phyloP scores from a whole-genome alignment of 2,113 vertebrate genomes.

The Zootoca vivipara region DNA sequence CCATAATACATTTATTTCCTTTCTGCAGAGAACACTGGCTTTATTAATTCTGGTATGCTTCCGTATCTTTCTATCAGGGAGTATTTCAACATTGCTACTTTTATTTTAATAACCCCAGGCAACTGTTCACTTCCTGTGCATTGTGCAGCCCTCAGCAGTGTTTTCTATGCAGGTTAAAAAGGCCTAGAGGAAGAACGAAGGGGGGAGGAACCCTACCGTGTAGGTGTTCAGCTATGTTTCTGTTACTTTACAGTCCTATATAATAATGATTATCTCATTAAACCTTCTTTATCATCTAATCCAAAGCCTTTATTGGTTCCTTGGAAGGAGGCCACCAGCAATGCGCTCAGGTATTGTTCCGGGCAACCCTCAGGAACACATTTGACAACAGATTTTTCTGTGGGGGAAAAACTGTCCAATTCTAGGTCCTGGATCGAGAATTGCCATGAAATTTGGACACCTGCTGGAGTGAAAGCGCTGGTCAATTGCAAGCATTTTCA shows the following conservation, averaged over 20 bases:
- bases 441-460: too few relatives aligned
- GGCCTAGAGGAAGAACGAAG: background rate
- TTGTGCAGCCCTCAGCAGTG: background rate
- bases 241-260: background rate
- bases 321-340: too few relatives aligned
- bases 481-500: too few relatives aligned
- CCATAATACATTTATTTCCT: background rate
- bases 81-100: conserved; percentile 3
- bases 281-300: background rate
- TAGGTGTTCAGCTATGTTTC: background rate
- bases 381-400: too few relatives aligned
- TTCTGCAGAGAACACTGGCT: background rate
- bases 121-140: background rate
- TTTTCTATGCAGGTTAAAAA: background rate
- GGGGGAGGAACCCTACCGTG: background rate
- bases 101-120: background rate
- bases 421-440: too few relatives aligned
- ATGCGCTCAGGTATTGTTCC: too few relatives aligned
- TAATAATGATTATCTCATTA: background rate
- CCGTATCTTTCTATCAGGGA: conserved; percentile 9
- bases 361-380: too few relatives aligned
- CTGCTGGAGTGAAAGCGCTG: too few relatives aligned
- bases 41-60: conserved; percentile 1
- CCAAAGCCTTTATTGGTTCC: too few relatives aligned
- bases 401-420: too few relatives aligned